Evolutionary conservation across 2,797 vertebrate genomes (phyloP).

Genomic region (Lophotriccus pileatus): DNA sequence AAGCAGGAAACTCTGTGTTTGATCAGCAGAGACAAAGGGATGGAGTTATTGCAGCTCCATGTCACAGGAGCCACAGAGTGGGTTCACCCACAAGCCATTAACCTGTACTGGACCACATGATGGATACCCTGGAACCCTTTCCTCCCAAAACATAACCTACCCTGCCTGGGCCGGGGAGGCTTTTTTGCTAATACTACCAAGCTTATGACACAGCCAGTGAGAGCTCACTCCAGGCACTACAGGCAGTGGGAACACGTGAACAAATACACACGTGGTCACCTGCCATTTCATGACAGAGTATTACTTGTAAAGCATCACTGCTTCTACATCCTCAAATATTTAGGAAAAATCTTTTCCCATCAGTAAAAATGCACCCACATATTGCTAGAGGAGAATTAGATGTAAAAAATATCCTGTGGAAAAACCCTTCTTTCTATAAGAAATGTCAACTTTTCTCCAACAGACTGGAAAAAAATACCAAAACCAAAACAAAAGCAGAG

Average conservation of each 20-base stretch:
- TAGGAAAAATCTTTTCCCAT: neutral
- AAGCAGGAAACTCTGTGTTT: neutral
- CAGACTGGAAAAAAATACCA: neutral
- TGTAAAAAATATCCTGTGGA: neutral
- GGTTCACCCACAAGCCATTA: neutral
- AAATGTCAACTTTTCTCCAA: neutral
- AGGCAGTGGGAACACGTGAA: neutral
- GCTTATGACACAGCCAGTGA: neutral
- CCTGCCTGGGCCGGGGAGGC: neutral
- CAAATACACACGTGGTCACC: neutral
- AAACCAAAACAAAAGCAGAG: neutral
- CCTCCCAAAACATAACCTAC: neutral
- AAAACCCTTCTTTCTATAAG: neutral
- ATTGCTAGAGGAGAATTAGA: neutral
- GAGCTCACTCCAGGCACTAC: neutral
- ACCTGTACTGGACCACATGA: neutral
- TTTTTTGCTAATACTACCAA: neutral
- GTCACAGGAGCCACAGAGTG: fast-evolving
- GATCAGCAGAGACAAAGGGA: neutral
- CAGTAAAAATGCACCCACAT: neutral
- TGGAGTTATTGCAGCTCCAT: neutral
- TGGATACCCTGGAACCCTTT: neutral
- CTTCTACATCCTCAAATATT: neutral
- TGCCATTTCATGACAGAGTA: neutral
- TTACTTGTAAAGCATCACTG: neutral